These are phyloP conservation scores for Pseudotriccus pelzelni DNA, from an alignment of 2,797 vertebrate species.

Conservation along the genomic window DNA sequence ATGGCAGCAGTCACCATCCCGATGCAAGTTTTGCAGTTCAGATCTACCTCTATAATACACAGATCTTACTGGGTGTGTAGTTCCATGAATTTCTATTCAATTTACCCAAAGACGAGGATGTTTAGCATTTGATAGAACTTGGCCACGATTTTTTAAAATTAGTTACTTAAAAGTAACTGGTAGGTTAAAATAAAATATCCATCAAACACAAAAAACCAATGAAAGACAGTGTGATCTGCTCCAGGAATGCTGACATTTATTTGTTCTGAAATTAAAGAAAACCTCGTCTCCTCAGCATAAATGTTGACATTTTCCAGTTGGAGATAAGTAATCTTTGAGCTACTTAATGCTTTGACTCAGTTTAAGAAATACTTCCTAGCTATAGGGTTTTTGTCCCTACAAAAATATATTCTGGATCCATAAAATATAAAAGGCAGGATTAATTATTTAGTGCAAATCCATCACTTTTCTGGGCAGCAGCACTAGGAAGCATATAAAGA, in stretches of 20 bases:
- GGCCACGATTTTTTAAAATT: background rate
- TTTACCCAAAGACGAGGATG: background rate
- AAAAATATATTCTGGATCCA: slow-evolving; percentile 12
- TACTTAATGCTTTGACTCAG: background rate
- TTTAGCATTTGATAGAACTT: background rate
- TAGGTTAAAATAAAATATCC: background rate
- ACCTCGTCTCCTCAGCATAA: background rate
- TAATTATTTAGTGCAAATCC: slow-evolving; percentile 35
- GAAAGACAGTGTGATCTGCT: background rate
- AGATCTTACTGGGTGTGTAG: background rate
- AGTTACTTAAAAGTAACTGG: background rate
- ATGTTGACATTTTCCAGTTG: background rate
- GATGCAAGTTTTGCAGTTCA: background rate
- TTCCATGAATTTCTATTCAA: background rate
- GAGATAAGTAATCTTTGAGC: slow-evolving; percentile 9
- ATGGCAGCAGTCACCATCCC: background rate
- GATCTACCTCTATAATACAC: background rate
- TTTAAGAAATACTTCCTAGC: background rate
- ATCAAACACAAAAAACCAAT: background rate
- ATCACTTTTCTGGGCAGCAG: background rate
- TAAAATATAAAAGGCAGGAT: slow-evolving; percentile 24
- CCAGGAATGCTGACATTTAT: background rate
- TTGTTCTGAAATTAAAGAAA: slow-evolving; percentile 9
- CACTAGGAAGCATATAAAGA: background rate
- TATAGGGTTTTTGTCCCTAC: background rate